Base-by-base conservation (phyloP, 2,113 vertebrate genomes). In the Alexandromys fortis region DNA sequence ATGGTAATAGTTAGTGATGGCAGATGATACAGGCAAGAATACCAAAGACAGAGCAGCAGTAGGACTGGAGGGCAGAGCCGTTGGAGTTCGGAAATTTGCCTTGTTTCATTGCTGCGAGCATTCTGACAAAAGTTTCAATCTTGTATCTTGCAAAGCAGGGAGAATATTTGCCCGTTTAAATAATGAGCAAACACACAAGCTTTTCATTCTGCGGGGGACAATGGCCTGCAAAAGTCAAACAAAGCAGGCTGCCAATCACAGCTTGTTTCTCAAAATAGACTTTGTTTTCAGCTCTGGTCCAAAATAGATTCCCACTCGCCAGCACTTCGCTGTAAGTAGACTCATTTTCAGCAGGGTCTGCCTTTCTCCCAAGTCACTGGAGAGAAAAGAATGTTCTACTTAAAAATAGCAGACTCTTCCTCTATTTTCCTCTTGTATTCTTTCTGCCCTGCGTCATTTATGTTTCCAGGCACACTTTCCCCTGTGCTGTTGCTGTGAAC, bases 331-430 rank as follows among this genome's bases (percentile, higher is more conserved):
- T 94, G 91, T 92, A 96, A 91, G 89, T 67, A 72, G 96, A 97
- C 72, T 45, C 82, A 42, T 96, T 97, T 94, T n/a, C 90, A 86
- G 52, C 79, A 19, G 70, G 68, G n/a, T 79, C 88, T 94, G 55
- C 58, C 82, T 96, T 75, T 73, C 95, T 93, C 78, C 89, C 89
- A 55, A 67, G 55, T 89, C 55, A 28, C 79, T 21, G 55, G 86
- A 85, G 89, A 92, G 94, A 68, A 83, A 72, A 95, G 88, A 79
- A 92, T 73, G 49, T 92, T 78, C 95, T 82, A 65, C 78, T 96
- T 96, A 87, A 91, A 96, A 97, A 94, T 94, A 97, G 35, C 73
- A 3, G 78, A 26, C 9, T 70, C 92, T 75, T 86, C 89, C 11
- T 70, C 85, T 93, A 12, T 92, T 65, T 16, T 19, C 85, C 88